These are phyloP conservation scores for Cryptocephalus primarius DNA, from an alignment of 2,888 invertebrate genomes.

Conservation along the genomic window DNA sequence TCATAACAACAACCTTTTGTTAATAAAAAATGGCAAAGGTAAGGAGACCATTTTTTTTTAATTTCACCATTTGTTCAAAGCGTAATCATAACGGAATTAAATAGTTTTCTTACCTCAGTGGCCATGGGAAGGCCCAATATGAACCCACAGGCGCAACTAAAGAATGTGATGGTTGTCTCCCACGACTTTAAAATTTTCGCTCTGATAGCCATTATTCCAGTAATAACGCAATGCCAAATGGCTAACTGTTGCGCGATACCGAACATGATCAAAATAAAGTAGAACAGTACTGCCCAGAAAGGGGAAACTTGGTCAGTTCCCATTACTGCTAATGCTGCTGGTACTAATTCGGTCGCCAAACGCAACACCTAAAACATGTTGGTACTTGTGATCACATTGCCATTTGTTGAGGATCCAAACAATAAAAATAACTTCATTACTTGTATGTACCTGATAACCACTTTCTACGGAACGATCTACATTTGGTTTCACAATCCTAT, in stretches of 20 bases:
- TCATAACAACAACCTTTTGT: no score
- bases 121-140: constrained; percentile 76
- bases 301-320: constrained; percentile 69
- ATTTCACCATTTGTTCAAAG: no score
- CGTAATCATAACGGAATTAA: not conserved
- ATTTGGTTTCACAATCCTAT: constrained; percentile 51
- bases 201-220: constrained; percentile 71
- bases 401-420: no score
- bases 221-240: constrained; percentile 85
- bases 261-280: constrained; percentile 73
- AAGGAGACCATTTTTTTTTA: no score
- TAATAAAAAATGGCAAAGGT: no score
- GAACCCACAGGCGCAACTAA: constrained; percentile 73
- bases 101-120: constrained; percentile 56
- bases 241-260: constrained; percentile 82
- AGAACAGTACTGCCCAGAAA: constrained; percentile 81
- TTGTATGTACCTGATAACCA: constrained; percentile 54
- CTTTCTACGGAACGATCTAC: constrained; percentile 48
- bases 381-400: no score
- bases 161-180: constrained; percentile 75
- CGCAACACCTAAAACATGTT: constrained; percentile 49
- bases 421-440: not conserved
- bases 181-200: constrained; percentile 59
- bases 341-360: constrained; percentile 81
- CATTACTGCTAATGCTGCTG: constrained; percentile 68